A percentile compares a stretch with the other conserved stretches of the same genome.
phyloP scores from a whole-genome alignment of 2,888 invertebrate genomes.

The Phaonia tiefii region DNA sequence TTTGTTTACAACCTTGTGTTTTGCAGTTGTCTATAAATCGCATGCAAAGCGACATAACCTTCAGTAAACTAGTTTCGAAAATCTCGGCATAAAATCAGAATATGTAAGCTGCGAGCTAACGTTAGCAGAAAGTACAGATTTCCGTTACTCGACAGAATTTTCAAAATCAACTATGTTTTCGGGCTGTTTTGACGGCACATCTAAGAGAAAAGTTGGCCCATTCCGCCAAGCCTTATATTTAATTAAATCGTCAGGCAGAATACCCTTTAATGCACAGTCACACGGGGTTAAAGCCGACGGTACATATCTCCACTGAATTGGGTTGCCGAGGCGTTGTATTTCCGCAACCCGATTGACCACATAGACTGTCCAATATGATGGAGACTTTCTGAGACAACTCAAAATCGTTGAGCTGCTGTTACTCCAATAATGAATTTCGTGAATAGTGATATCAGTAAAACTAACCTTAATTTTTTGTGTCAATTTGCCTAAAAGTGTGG shows the following conservation, averaged over 20 bases:
- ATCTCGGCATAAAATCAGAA: no score
- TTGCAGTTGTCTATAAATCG: no score
- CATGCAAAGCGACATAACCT: no score
- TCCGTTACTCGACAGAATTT: slow-evolving; percentile 1
- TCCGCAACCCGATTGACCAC: no score
- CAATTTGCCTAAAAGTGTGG: no score
- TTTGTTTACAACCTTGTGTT: neutral
- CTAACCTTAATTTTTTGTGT: slow-evolving; percentile 5
- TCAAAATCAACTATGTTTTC: neutral
- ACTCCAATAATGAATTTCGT: slow-evolving; percentile 41
- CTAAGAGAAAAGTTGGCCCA: neutral
- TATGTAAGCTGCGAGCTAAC: neutral
- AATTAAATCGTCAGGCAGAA: neutral
- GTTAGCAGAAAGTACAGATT: neutral
- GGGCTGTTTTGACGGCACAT: neutral
- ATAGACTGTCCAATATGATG: slow-evolving; percentile 40
- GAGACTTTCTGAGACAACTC: slow-evolving; percentile 38
- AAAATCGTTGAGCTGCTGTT: slow-evolving; percentile 48
- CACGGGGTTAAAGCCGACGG: slow-evolving; percentile 13
- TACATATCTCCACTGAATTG: slow-evolving; percentile 16
- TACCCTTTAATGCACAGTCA: slow-evolving; percentile 22
- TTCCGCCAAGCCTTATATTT: no score
- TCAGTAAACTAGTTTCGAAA: slow-evolving; percentile 1
- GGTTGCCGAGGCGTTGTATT: slow-evolving; percentile 10
- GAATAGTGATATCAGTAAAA: neutral